Percentiles rank a stretch among this genome's conserved stretches.
phyloP scores from a whole-genome alignment of 2,797 vertebrate genomes.

The Amphiprion clarkii region DNA sequence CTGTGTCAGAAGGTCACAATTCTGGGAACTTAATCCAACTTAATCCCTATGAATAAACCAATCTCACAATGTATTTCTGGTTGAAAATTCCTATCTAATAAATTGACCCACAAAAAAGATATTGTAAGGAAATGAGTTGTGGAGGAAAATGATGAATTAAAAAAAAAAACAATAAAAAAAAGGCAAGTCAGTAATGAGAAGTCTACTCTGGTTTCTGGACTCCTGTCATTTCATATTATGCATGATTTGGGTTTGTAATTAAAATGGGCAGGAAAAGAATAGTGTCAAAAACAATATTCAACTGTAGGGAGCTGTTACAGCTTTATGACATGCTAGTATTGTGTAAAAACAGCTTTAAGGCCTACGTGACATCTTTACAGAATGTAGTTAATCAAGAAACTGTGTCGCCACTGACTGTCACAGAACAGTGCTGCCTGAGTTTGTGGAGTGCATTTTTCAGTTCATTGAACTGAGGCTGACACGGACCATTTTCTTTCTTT shows the following conservation, averaged over 20 bases:
- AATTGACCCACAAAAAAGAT: conserved; percentile 48
- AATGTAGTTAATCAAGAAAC: conserved; percentile 30
- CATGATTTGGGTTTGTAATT: conserved; percentile 66
- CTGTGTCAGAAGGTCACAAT: conserved; percentile 27
- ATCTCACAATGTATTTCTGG: conserved; percentile 3
- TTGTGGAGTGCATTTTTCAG: conserved; percentile 20
- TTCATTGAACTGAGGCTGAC: conserved; percentile 1
- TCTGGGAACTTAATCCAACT: conserved; percentile 24
- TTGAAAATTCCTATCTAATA: conserved; percentile 45
- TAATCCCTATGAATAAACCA: conserved; percentile 31
- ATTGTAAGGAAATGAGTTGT: conserved; percentile 52
- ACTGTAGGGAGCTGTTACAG: conserved; percentile 31
- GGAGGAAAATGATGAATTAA: conserved; percentile 14
- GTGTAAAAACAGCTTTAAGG: conserved; percentile 22
- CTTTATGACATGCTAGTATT: conserved; percentile 43
- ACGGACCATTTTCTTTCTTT: not conserved
- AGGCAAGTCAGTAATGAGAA: conserved; percentile 21
- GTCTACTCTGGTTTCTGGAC: conserved; percentile 26
- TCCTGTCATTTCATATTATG: conserved; percentile 34
- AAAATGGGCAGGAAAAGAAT: conserved; percentile 48
- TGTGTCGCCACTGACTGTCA: conserved; percentile 33
- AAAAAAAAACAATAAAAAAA: not conserved
- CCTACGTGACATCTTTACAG: conserved; percentile 15
- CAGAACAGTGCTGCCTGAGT: conserved; percentile 24
- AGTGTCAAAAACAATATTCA: conserved; percentile 62